phyloP scores from a whole-genome alignment of 2,888 invertebrate genomes.

The Eupithecia inturbata region DNA sequence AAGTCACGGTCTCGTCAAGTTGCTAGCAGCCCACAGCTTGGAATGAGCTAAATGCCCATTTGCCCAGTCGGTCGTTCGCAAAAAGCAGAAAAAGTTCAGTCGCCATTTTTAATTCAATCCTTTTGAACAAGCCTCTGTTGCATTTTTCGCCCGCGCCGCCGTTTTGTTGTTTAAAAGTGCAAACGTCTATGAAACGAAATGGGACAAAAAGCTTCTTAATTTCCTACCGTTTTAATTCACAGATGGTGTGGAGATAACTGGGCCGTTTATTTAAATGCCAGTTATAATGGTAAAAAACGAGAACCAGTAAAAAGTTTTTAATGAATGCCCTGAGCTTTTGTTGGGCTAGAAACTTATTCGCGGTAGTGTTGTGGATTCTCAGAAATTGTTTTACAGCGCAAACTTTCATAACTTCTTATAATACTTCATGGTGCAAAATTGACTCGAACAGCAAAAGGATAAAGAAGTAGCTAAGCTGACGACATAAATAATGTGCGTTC shows the following conservation, averaged over 20 bases:
- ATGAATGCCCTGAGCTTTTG: constrained; percentile 19
- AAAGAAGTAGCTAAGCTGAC: no score
- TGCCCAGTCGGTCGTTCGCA: constrained; percentile 74
- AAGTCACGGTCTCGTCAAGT: neutral
- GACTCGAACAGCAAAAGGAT: no score
- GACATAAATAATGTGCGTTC: no score
- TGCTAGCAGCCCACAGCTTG: neutral
- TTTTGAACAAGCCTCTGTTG: constrained; percentile 72
- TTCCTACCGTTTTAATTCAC: constrained; percentile 64
- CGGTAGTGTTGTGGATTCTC: neutral
- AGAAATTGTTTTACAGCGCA: constrained; percentile 3
- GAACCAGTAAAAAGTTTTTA: constrained; percentile 23
- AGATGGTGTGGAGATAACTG: constrained; percentile 47
- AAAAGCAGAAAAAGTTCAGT: constrained; percentile 72
- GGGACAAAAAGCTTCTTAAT: constrained; percentile 69
- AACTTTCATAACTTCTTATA: no score
- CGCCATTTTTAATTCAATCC: constrained; percentile 82
- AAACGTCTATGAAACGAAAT: constrained; percentile 72
- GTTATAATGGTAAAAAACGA: constrained; percentile 26
- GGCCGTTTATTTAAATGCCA: constrained; percentile 35
- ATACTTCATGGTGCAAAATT: no score
- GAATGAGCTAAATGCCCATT: constrained; percentile 76
- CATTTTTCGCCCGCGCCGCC: constrained; percentile 62
- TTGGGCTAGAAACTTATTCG: constrained; percentile 6
- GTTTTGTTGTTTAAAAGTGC: constrained; percentile 69